Evolutionary conservation across 2,113 vertebrate species (phyloP).

Genomic region (Stigmatopora nigra): DNA sequence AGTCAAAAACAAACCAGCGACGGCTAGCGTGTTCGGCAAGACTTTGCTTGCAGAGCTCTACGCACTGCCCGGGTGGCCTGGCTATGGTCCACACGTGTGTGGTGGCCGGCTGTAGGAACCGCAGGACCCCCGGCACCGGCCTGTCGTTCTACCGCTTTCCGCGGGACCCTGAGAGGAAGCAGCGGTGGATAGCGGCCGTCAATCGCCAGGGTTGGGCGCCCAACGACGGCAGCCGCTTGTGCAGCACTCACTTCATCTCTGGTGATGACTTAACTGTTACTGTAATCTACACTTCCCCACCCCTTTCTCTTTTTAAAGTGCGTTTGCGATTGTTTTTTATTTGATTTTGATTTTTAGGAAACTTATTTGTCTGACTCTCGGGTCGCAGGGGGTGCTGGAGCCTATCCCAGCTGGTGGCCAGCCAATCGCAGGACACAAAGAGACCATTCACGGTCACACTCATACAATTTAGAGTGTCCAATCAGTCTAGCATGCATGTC

Average conservation of each 20-base stretch:
- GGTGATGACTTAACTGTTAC: conserved; percentile 32
- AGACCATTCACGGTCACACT: too few species aligned
- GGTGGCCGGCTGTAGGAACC: conserved; percentile 69
- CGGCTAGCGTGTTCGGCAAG: not conserved
- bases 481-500: too few species aligned
- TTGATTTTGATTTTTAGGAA: too few species aligned
- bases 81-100: conserved; percentile 74
- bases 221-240: conserved; percentile 69
- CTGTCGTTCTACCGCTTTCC: conserved; percentile 72
- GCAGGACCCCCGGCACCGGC: conserved; percentile 63
- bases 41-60: conserved; percentile 16
- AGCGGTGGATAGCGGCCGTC: conserved; percentile 69
- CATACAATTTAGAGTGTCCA: too few species aligned
- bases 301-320: not conserved
- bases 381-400: too few species aligned
- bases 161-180: conserved; percentile 68
- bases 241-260: conserved; percentile 71
- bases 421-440: too few species aligned
- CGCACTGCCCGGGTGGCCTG: conserved; percentile 28
- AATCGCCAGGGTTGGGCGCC: conserved; percentile 71
- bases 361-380: too few species aligned
- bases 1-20: conserved; percentile 54
- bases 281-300: not conserved
- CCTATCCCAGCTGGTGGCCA: too few species aligned
- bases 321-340: too few species aligned